phyloP scores from a whole-genome alignment of 2,113 vertebrate species.

The Vicugna pacos region DNA sequence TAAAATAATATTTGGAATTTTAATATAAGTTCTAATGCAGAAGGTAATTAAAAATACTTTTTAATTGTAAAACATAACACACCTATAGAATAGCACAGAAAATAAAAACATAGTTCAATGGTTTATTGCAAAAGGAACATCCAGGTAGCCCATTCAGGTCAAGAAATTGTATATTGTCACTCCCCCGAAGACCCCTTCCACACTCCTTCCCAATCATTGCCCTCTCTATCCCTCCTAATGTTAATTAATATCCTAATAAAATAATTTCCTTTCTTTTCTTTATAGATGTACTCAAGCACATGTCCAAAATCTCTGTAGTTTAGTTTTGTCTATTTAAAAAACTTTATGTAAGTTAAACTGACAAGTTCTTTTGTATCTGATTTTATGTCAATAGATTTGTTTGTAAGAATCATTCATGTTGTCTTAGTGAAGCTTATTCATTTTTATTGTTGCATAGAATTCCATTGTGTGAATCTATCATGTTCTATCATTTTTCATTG shows the following conservation, averaged over 20 bases:
- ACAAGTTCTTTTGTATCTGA: not conserved
- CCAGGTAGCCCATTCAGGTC: not conserved
- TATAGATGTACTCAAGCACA: not conserved
- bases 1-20: slow-evolving; percentile 20
- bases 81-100: not conserved
- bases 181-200: not conserved
- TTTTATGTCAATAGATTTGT: not conserved
- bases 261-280: not conserved
- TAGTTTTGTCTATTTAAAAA: not conserved
- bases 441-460: slow-evolving; percentile 31
- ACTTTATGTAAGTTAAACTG: not conserved
- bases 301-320: not conserved
- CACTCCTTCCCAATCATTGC: not conserved
- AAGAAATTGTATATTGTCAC: not conserved
- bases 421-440: not conserved
- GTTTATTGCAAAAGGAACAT: not conserved
- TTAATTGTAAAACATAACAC: not conserved
- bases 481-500: not conserved
- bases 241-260: not conserved
- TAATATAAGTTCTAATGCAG: not conserved
- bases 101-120: not conserved
- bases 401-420: not conserved
- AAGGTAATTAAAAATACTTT: not conserved
- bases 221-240: not conserved
- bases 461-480: not conserved